phyloP scores from a whole-genome alignment of 2,888 invertebrate species.

The Villa cingulata region DNA sequence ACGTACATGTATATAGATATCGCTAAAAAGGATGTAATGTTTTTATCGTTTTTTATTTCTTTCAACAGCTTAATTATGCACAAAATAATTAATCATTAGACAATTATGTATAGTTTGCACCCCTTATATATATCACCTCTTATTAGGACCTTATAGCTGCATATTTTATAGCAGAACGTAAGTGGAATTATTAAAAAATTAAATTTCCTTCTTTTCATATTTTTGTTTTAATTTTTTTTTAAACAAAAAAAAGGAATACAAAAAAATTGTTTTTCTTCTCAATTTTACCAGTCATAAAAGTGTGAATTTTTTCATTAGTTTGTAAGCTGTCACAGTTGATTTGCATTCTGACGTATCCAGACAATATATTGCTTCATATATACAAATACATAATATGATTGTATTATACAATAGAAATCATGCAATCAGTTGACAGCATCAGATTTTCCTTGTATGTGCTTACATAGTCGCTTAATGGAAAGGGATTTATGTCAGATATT shows the following conservation, averaged over 20 bases:
- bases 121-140: not conserved
- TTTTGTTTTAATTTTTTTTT: not conserved
- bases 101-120: not conserved
- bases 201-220: not conserved
- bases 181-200: too few species aligned
- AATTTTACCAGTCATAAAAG: not conserved
- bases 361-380: too few species aligned
- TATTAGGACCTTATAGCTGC: not conserved
- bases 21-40: too few species aligned
- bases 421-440: not conserved
- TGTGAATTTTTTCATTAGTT: not conserved
- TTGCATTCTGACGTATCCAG: not conserved
- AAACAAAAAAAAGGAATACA: too few species aligned
- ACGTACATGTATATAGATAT: too few species aligned
- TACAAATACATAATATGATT: too few species aligned
- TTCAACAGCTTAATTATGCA: not conserved
- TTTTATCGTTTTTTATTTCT: not conserved
- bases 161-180: too few species aligned
- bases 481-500: not conserved
- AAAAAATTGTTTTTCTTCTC: too few species aligned
- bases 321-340: not conserved
- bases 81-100: not conserved
- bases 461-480: not conserved
- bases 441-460: too few species aligned
- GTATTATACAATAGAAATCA: too few species aligned